phyloP scores from a whole-genome alignment of 2,113 vertebrate genomes.

The Hipposideros armiger region DNA sequence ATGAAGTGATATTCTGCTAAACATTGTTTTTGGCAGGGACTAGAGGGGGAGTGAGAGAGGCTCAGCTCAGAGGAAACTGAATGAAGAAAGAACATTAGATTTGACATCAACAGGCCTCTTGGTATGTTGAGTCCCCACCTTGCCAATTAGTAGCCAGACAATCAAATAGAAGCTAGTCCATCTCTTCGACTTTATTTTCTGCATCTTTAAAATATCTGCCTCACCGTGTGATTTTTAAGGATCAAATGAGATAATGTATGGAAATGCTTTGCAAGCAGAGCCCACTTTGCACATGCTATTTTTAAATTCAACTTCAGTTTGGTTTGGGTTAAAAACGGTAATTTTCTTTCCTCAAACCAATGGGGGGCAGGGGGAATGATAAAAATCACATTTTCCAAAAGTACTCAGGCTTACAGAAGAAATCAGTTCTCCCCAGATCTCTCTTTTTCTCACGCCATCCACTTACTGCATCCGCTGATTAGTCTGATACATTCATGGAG shows the following conservation, averaged over 20 bases:
- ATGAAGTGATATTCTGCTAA: background rate
- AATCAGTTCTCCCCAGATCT: background rate
- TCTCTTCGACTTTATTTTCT: background rate
- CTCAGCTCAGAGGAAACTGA: background rate
- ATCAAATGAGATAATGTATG: background rate
- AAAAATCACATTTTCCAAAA: constrained; percentile 60
- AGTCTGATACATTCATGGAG: background rate
- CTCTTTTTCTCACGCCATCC: background rate
- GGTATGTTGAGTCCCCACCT: background rate
- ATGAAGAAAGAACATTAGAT: background rate
- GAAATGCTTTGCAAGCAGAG: constrained; percentile 19
- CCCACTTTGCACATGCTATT: background rate
- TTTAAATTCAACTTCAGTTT: constrained; percentile 42
- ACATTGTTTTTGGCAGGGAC: background rate
- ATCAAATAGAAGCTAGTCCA: background rate
- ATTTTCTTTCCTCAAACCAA: constrained; percentile 63
- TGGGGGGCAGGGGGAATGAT: background rate
- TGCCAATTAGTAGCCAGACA: background rate
- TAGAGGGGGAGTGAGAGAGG: background rate
- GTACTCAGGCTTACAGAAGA: background rate
- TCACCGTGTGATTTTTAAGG: background rate
- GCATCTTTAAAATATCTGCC: constrained; percentile 29
- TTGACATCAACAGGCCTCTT: background rate
- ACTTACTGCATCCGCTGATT: background rate
- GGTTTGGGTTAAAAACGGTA: constrained; percentile 5